Percentiles rank a stretch among this genome's conserved stretches.
Evolutionary conservation across 2,888 invertebrate species (phyloP).

Genomic region (Drosophila lacicola): DNA sequence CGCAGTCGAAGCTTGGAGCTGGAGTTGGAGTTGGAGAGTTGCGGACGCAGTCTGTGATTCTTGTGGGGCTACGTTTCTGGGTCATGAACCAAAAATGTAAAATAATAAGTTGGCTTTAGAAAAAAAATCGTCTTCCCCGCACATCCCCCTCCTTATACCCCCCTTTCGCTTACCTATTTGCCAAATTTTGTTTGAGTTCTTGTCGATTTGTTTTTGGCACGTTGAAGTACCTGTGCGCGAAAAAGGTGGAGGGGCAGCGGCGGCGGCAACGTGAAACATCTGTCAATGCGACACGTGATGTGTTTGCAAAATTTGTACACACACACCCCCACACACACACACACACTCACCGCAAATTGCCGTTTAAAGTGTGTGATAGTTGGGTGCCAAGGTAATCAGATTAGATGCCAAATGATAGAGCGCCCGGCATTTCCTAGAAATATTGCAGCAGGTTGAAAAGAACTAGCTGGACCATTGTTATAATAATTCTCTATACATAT

Average conservation of each 20-base stretch:
- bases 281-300: constrained; percentile 62
- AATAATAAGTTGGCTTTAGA: constrained; percentile 71
- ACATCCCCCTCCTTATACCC: background rate
- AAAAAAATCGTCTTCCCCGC: constrained; percentile 34
- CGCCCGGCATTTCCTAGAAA: constrained; percentile 11
- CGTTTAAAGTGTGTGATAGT: constrained; percentile 57
- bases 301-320: constrained; percentile 45
- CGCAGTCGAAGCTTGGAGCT: constrained; percentile 43
- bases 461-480: background rate
- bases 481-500: background rate
- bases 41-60: constrained; percentile 30
- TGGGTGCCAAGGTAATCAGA: constrained; percentile 61
- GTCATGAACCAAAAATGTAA: constrained; percentile 77
- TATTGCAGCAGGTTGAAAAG: constrained; percentile 14
- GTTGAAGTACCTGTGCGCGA: constrained; percentile 35
- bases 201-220: constrained; percentile 47
- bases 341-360: constrained; percentile 39
- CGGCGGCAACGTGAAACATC: constrained; percentile 47
- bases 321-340: background rate
- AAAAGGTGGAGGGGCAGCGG: constrained; percentile 3
- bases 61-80: constrained; percentile 59
- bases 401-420: constrained; percentile 55
- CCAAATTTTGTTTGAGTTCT: constrained; percentile 26
- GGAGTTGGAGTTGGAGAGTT: constrained; percentile 3
- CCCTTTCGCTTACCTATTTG: constrained; percentile 19